These are phyloP conservation scores for Brotula barbata DNA, from an alignment of 2,797 vertebrate species.

Conservation along the genomic window DNA sequence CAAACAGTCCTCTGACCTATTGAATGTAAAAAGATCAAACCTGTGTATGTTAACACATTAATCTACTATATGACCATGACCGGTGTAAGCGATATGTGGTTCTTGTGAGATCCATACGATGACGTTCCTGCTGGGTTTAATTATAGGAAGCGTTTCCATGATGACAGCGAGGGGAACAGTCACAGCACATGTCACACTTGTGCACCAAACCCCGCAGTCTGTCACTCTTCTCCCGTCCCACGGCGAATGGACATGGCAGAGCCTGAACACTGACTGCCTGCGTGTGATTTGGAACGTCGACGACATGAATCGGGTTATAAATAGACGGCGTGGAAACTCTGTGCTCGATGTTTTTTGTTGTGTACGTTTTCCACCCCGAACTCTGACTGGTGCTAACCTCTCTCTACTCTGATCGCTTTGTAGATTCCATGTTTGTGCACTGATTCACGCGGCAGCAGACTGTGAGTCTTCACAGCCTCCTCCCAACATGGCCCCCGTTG, in stretches of 20 bases:
- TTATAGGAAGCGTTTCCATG: conserved; percentile 52
- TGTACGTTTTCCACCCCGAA: background rate
- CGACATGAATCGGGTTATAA: conserved; percentile 30
- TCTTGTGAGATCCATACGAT: conserved; percentile 38
- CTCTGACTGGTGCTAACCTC: conserved; percentile 2
- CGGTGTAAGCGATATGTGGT: conserved; percentile 3
- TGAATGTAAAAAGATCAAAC: no score
- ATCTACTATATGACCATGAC: no score
- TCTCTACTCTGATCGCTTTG: background rate
- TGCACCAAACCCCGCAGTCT: conserved; percentile 53
- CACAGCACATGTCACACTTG: conserved; percentile 70
- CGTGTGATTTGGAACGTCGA: conserved; percentile 42
- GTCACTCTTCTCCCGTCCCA: conserved; percentile 55
- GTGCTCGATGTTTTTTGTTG: conserved; percentile 8
- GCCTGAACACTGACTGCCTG: conserved; percentile 47
- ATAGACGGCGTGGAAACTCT: conserved; percentile 3
- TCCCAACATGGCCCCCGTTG: conserved; percentile 49
- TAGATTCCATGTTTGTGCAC: conserved; percentile 22
- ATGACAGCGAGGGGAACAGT: conserved; percentile 56
- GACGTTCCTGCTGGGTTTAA: conserved; percentile 39
- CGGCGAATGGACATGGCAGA: conserved; percentile 56
- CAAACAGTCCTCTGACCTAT: no score
- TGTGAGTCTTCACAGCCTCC: conserved; percentile 64
- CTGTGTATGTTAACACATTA: no score
- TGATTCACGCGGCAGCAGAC: conserved; percentile 59